Base-by-base conservation (phyloP, 2,888 invertebrate species). In the Notodonta dromedarius region DNA sequence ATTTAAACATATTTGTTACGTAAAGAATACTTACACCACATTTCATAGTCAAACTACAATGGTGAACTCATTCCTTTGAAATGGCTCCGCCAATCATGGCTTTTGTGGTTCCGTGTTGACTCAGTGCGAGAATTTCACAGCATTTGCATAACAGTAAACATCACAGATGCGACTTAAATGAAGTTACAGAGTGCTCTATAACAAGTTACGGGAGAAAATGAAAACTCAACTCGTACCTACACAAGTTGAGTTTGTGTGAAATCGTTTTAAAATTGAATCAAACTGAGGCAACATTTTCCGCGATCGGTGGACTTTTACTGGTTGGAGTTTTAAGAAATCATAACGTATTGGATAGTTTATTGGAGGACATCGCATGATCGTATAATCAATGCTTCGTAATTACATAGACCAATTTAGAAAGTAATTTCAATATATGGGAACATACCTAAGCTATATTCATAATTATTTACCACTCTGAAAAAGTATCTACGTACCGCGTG, bases 31-130 rank as follows among this genome's bases (percentile, higher is more conserved):
- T 11, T 44, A 7, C 44, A 11, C 44, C 8, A 35, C 35, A 35
- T 63, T 61, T 61, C 54, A 59, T 56, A 59, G 44, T 13, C 12
- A 40, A 52, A 56, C 59, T 48, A 56, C 48, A 58, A 63, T 60
- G 69, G 60, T 62, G 65, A 61, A 68, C 54, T 51, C 35, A 60
- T 62, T 65, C 66, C 69, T 68, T 70, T 70, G 65, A 61, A 61
- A 64, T 50, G 62, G 63, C 54, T 66, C 62, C 68, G 67, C 64
- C 68, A 71, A 68, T 67, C 67, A 64, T 24, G 56, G 53, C 60
- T 72, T 62, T 63, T 64, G 56, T 55, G 16, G 52, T 58, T 55
- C 53, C 60, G 32, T 61, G 57, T 65, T 48, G 13, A 48, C 14
- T n/a, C 66, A 59, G 63, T 67, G 67, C 62, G 61, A 70, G 66